These are phyloP conservation scores for Platypus cylindrus DNA, from an alignment of 2,888 invertebrate species.

Conservation along the genomic window DNA sequence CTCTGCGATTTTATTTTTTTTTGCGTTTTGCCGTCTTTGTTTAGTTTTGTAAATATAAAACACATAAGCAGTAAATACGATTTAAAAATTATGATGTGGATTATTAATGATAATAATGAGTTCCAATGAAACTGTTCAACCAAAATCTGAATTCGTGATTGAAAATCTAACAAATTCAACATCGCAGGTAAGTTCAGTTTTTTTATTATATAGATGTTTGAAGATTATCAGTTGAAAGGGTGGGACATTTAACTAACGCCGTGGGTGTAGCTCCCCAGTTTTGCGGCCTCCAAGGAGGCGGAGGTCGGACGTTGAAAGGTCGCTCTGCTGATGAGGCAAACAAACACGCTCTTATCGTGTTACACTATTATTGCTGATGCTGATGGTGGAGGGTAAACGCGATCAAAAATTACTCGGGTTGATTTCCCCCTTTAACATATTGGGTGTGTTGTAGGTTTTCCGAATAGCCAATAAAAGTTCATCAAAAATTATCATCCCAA, in stretches of 20 bases:
- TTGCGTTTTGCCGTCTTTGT: neutral
- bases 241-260: slow-evolving; percentile 22
- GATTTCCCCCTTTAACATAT: no score
- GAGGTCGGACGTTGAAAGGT: slow-evolving; percentile 29
- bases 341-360: no score
- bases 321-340: slow-evolving; percentile 15
- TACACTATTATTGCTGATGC: no score
- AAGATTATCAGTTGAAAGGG: slow-evolving; percentile 22
- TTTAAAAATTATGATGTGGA: slow-evolving; percentile 16
- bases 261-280: slow-evolving; percentile 27
- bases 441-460: no score
- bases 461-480: slow-evolving; percentile 10
- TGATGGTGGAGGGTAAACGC: no score
- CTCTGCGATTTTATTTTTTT: no score
- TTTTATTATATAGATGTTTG: no score
- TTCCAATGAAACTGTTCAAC: slow-evolving; percentile 10
- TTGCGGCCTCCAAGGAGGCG: slow-evolving; percentile 24
- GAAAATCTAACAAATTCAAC: slow-evolving; percentile 24
- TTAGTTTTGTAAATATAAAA: no score
- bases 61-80: no score
- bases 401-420: no score
- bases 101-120: slow-evolving; percentile 11
- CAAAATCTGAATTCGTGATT: slow-evolving; percentile 23
- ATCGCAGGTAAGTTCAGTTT: slow-evolving; percentile 26
- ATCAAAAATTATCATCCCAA: no score